Base-by-base conservation (phyloP, 2,888 invertebrate species). In the Salpingus planirostris region DNA sequence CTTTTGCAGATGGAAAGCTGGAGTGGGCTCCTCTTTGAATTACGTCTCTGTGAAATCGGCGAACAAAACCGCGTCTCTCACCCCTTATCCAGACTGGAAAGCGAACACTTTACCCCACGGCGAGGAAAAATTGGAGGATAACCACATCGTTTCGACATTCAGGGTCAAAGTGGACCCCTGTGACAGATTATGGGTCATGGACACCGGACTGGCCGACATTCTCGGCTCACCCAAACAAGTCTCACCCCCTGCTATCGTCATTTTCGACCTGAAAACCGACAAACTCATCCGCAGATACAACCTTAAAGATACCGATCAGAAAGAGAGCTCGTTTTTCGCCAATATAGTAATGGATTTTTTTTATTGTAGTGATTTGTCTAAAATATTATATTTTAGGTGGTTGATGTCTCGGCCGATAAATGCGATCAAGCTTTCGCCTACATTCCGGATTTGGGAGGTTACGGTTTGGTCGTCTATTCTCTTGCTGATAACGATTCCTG, bases 181-280 rank as follows among this genome's bases (percentile, higher is more conserved):
- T 50, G 84, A 85, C 57, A 72, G 88, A 24, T 69, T 88, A 5
- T 88, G 88, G 87, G 79, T 84, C 3, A 71, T 88, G 63, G 87
- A 88, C 55, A 78, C 83, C 1, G 88, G 86, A 31, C 62, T 84
- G 21, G 77, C 80, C 23, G 82, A 86, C 55, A 81, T 86, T 60
- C 64, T 76, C 29, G 85, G 84, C 55, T 64, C 64, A 14, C 67
- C 70, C 21, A 76, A 76, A 44, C 79, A 69, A 68, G 70, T 73
- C 11, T 66, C 72, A 2, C 75, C 74, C 2, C 75, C 78, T 4
- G 73, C 80, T 1, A 68, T 85, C 24, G 73, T 78, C 2, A 72
- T 83, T 33, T 83, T 77, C 48, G 85, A 87, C 54, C 65, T 88
- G 33, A 83, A 80, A 41, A 86, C 82, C 0, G 79, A 88, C 54